Conservation (phyloP, 2,113 vertebrate species). For the Ahaetulla prasina region DNA sequence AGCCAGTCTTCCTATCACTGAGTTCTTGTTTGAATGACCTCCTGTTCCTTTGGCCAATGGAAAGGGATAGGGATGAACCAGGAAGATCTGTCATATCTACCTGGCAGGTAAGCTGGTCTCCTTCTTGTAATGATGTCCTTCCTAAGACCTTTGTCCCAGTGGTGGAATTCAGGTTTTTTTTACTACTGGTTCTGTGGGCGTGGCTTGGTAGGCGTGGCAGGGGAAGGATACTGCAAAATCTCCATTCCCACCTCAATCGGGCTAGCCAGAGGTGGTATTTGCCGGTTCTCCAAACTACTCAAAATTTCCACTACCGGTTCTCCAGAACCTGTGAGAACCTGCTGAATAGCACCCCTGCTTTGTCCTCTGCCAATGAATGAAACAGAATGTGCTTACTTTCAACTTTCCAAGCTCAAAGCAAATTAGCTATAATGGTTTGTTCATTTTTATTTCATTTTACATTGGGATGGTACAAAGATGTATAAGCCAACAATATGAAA, state of each 20-base stretch:
- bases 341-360: no score
- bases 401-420: neutral
- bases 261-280: no score
- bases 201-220: no score
- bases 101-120: neutral
- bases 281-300: no score
- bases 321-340: no score
- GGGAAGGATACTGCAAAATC: no score
- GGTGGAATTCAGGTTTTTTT: no score
- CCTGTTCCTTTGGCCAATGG: neutral
- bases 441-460: neutral
- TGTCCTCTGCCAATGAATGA: neutral
- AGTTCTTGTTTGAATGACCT: neutral
- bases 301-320: no score
- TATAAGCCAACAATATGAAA: neutral
- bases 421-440: neutral
- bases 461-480: neutral
- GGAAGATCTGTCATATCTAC: neutral
- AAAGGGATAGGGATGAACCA: neutral
- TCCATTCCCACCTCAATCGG: no score
- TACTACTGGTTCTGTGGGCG: no score
- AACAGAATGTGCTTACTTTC: neutral
- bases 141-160: neutral
- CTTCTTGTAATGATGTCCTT: neutral
- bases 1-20: neutral